A percentile compares a stretch with the other conserved stretches of the same genome.
Evolutionary conservation across 2,888 invertebrate genomes (phyloP).

Genomic region (Eupsilia transversa): DNA sequence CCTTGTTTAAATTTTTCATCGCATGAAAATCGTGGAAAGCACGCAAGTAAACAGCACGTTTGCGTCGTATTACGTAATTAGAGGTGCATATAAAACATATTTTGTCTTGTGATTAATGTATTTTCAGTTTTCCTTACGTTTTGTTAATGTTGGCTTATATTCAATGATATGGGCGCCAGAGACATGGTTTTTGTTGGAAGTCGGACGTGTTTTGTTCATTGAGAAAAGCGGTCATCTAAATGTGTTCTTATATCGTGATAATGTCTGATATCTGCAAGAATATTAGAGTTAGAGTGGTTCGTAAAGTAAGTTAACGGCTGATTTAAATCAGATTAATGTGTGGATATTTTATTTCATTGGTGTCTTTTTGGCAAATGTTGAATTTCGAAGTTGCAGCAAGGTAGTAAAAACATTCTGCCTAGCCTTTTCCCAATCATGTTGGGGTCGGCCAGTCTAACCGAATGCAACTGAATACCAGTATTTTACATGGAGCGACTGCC

Average conservation of each 20-base stretch:
- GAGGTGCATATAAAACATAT: constrained; percentile 84
- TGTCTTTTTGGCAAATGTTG: background rate
- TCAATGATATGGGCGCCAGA: constrained; percentile 71
- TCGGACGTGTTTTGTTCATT: constrained; percentile 51
- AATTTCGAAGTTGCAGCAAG: background rate
- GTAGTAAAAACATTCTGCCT: too few relatives aligned
- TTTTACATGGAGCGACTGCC: too few relatives aligned
- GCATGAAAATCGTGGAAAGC: constrained; percentile 84
- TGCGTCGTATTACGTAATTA: constrained; percentile 80
- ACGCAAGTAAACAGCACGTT: constrained; percentile 72
- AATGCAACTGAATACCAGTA: too few relatives aligned
- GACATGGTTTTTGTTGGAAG: constrained; percentile 34
- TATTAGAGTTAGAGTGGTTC: background rate
- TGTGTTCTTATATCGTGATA: constrained; percentile 15
- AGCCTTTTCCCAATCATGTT: too few relatives aligned
- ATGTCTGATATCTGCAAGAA: constrained; percentile 12
- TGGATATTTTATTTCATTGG: background rate
- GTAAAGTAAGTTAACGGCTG: constrained; percentile 42
- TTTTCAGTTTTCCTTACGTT: constrained; percentile 81
- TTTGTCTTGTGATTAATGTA: constrained; percentile 83
- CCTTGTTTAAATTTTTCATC: constrained; percentile 72
- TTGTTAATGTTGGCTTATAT: constrained; percentile 81
- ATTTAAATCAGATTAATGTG: constrained; percentile 27
- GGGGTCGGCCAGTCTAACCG: too few relatives aligned
- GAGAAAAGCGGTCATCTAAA: constrained; percentile 53